Conservation (phyloP, 2,113 vertebrate species). For the Puffinus mauretanicus region DNA sequence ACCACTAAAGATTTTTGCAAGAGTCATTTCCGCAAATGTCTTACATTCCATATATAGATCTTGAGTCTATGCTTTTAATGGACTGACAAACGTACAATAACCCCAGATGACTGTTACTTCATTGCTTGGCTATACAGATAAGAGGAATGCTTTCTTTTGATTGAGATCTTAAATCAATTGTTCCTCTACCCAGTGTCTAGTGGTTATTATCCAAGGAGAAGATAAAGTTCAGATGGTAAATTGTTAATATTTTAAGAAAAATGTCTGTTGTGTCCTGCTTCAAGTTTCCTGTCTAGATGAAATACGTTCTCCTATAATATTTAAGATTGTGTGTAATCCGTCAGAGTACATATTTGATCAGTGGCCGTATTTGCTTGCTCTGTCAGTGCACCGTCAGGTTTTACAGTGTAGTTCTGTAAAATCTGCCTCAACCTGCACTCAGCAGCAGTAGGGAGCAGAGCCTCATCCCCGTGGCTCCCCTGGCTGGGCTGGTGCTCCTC, state of each 20-base stretch:
- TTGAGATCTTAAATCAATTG: constrained; percentile 62
- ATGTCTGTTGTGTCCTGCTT: constrained; percentile 36
- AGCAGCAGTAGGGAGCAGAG: not conserved
- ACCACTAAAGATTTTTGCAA: constrained; percentile 5
- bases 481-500: not conserved
- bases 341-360: not conserved
- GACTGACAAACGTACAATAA: constrained; percentile 28
- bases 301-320: not conserved
- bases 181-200: constrained; percentile 19
- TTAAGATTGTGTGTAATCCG: not conserved
- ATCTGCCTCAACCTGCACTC: fast-evolving
- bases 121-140: not conserved
- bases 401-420: not conserved
- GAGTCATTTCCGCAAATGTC: constrained; percentile 33
- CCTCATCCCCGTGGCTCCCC: fast-evolving
- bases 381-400: not conserved
- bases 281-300: constrained; percentile 50
- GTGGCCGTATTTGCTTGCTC: not conserved
- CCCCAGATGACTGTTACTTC: constrained; percentile 4
- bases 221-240: constrained; percentile 54
- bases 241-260: constrained; percentile 56
- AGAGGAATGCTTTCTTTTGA: constrained; percentile 40
- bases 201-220: constrained; percentile 48
- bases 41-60: constrained; percentile 1
- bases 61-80: constrained; percentile 19